phyloP scores from a whole-genome alignment of 2,888 invertebrate genomes.

The Sinodicranocentrus sp. region DNA sequence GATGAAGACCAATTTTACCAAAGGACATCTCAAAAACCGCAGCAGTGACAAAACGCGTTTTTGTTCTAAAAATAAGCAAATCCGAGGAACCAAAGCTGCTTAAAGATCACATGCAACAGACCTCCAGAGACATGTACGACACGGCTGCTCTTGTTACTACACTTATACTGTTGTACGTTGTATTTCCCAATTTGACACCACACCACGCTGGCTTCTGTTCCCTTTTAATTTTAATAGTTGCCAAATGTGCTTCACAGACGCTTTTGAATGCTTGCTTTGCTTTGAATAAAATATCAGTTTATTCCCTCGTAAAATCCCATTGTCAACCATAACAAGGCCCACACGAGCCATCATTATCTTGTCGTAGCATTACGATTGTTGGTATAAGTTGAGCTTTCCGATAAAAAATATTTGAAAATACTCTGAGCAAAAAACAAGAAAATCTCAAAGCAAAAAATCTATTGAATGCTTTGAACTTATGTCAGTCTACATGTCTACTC shows the following conservation, averaged over 20 bases:
- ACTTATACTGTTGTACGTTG: background rate
- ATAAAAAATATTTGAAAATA: background rate
- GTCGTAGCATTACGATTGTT: background rate
- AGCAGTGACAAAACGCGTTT: background rate
- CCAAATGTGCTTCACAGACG: constrained; percentile 2
- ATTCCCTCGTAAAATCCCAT: background rate
- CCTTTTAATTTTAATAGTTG: constrained; percentile 13
- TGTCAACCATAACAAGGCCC: constrained; percentile 7
- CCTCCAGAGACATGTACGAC: constrained; percentile 49
- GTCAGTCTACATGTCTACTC: background rate
- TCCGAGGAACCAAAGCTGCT: background rate
- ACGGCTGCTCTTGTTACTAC: constrained; percentile 1
- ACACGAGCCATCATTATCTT: constrained; percentile 22
- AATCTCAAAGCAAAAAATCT: background rate
- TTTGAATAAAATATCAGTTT: background rate
- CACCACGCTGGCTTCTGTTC: constrained; percentile 28
- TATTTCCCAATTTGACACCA: constrained; percentile 19
- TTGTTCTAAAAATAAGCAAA: constrained; percentile 58
- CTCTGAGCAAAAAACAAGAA: background rate
- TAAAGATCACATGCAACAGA: constrained; percentile 18
- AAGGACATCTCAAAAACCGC: constrained; percentile 6
- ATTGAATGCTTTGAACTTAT: background rate
- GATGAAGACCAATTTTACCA: background rate
- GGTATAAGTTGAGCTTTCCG: background rate
- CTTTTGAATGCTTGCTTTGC: background rate